These are phyloP conservation scores for Lasiommata megera DNA, from an alignment of 2,888 invertebrate species.

Conservation along the genomic window DNA sequence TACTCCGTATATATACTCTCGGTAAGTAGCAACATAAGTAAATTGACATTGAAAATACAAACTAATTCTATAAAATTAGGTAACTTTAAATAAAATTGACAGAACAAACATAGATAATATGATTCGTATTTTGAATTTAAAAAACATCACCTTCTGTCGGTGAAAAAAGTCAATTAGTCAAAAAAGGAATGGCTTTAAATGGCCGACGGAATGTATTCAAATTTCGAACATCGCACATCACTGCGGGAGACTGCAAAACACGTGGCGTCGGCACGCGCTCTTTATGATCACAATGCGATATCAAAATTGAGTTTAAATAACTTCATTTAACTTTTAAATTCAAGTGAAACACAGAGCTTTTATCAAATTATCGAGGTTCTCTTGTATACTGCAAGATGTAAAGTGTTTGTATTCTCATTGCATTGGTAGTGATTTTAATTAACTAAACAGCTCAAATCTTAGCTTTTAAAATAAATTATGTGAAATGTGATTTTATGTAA, in stretches of 20 bases:
- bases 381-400: too few species aligned
- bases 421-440: not conserved
- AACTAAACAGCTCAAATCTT: not conserved
- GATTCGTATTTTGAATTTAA: too few species aligned
- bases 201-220: constrained; percentile 12
- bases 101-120: too few species aligned
- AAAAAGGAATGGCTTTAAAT: not conserved
- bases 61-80: too few species aligned
- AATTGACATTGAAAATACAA: too few species aligned
- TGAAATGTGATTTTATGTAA: not conserved
- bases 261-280: constrained; percentile 11
- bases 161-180: too few species aligned
- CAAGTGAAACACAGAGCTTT: not conserved
- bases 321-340: not conserved
- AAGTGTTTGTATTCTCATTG: not conserved
- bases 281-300: constrained; percentile 1
- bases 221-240: constrained; percentile 33
- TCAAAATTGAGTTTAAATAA: not conserved
- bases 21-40: too few species aligned
- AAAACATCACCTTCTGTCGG: too few species aligned
- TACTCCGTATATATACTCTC: too few species aligned
- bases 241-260: constrained; percentile 32
- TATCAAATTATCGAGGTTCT: too few species aligned
- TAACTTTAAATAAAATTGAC: too few species aligned
- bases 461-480: too few species aligned